Conservation (phyloP, 2,888 invertebrate species). For the Ichneumoninae sp. region DNA sequence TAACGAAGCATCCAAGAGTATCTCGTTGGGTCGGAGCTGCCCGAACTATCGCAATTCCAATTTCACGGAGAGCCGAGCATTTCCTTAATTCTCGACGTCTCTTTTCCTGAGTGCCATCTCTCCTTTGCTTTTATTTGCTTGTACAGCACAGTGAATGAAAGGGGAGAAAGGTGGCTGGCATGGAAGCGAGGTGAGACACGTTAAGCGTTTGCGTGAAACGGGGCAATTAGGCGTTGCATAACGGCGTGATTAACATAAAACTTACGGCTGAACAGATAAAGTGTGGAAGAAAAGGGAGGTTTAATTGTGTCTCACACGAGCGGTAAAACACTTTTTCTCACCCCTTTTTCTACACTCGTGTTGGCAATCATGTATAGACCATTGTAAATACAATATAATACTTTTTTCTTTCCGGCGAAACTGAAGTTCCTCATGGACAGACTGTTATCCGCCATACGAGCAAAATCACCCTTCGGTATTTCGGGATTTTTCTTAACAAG, state of each 20-base stretch:
- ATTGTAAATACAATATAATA: not conserved
- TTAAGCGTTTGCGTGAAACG: conserved; percentile 54
- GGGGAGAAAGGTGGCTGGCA: not conserved
- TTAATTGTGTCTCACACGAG: conserved; percentile 13
- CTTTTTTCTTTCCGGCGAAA: not conserved
- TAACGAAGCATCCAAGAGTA: conserved; percentile 43
- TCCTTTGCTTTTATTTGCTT: conserved; percentile 48
- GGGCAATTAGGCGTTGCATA: conserved; percentile 53
- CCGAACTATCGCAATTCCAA: conserved; percentile 63
- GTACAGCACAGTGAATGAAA: conserved; percentile 16
- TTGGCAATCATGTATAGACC: not conserved
- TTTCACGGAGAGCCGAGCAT: conserved; percentile 64
- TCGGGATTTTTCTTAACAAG: not conserved
- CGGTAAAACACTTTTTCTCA: not conserved
- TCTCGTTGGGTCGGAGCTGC: conserved; percentile 20
- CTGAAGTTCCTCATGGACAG: not conserved
- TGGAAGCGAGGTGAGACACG: conserved; percentile 38
- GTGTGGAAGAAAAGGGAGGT: conserved; percentile 5
- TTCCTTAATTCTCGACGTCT: conserved; percentile 59
- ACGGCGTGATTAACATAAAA: conserved; percentile 63
- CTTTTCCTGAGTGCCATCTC: conserved; percentile 28
- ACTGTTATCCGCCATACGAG: no score
- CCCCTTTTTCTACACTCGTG: not conserved
- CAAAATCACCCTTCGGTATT: not conserved
- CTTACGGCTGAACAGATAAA: conserved; percentile 43